Conservation (phyloP, 2,797 vertebrate genomes). For the Alectoris magna region DNA sequence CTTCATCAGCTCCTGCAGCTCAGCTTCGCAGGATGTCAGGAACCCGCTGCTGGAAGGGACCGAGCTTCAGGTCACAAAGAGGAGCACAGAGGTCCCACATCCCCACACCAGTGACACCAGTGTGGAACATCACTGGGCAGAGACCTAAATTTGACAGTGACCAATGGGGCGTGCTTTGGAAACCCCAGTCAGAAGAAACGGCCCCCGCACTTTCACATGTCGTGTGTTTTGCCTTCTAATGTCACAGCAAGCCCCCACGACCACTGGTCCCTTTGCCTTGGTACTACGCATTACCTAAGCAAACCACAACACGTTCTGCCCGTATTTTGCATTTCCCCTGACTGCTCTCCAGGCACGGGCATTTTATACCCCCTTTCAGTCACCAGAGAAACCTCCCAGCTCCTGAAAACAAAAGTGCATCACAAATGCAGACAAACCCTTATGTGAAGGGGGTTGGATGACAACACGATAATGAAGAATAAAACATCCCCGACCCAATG, state of each 20-base stretch:
- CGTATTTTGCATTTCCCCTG: not conserved
- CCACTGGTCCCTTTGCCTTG: not conserved
- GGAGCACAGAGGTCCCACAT: rapidly evolving
- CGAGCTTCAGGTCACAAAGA: not conserved
- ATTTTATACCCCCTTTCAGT: constrained; percentile 12
- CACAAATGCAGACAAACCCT: constrained; percentile 26
- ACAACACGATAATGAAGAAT: constrained; percentile 67
- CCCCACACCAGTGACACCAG: not conserved
- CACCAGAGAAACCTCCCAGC: constrained; percentile 44
- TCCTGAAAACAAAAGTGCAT: constrained; percentile 40
- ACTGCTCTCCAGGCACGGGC: constrained; percentile 38
- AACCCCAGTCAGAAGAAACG: not conserved
- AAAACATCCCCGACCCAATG: not conserved
- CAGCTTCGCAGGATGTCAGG: constrained; percentile 83
- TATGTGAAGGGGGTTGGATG: constrained; percentile 29
- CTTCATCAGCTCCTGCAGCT: constrained; percentile 85
- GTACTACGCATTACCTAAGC: not conserved
- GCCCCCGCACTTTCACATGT: not conserved
- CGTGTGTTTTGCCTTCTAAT: not conserved
- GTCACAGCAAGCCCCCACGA: not conserved
- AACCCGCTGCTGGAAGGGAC: constrained; percentile 56
- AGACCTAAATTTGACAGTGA: not conserved
- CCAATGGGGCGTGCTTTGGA: not conserved
- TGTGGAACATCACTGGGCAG: not conserved
- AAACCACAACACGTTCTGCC: not conserved